These are phyloP conservation scores for Sarcophaga variegata DNA, from an alignment of 2,888 invertebrate genomes.

Conservation along the genomic window DNA sequence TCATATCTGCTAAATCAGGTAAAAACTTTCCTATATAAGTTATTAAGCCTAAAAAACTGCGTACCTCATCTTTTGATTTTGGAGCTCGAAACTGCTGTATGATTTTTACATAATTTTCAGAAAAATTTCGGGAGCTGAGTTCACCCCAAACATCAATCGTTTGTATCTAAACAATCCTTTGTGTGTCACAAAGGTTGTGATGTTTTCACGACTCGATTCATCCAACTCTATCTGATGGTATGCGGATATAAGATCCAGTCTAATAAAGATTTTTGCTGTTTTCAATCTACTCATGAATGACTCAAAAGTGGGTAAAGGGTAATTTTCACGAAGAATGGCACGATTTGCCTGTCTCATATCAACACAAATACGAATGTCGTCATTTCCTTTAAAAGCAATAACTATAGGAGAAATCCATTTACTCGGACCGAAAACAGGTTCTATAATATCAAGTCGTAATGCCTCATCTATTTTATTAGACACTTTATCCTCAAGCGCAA, in stretches of 20 bases:
- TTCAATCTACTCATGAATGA: constrained; percentile 70
- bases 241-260: constrained; percentile 75
- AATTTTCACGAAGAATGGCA: constrained; percentile 50
- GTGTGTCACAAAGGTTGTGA: constrained; percentile 66
- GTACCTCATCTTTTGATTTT: constrained; percentile 72
- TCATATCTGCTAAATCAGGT: constrained; percentile 48
- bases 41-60: constrained; percentile 75
- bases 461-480: constrained; percentile 29
- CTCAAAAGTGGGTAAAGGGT: constrained; percentile 45
- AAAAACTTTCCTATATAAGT: constrained; percentile 73
- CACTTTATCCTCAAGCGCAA: constrained; percentile 70
- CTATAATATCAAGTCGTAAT: constrained; percentile 73
- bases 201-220: constrained; percentile 69
- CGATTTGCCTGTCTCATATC: constrained; percentile 54
- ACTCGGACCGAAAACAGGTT: constrained; percentile 74
- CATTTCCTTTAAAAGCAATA: constrained; percentile 60
- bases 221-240: constrained; percentile 73
- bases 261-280: constrained; percentile 72
- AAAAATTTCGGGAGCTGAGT: constrained; percentile 56
- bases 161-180: constrained; percentile 75
- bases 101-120: constrained; percentile 54
- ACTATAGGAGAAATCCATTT: constrained; percentile 77
- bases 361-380: constrained; percentile 40
- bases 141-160: constrained; percentile 77
- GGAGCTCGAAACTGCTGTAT: constrained; percentile 65